A percentile compares a stretch with the other conserved stretches of the same genome.
Evolutionary conservation across 2,113 vertebrate genomes (phyloP).

Genomic region (Laterallus jamaicensis): DNA sequence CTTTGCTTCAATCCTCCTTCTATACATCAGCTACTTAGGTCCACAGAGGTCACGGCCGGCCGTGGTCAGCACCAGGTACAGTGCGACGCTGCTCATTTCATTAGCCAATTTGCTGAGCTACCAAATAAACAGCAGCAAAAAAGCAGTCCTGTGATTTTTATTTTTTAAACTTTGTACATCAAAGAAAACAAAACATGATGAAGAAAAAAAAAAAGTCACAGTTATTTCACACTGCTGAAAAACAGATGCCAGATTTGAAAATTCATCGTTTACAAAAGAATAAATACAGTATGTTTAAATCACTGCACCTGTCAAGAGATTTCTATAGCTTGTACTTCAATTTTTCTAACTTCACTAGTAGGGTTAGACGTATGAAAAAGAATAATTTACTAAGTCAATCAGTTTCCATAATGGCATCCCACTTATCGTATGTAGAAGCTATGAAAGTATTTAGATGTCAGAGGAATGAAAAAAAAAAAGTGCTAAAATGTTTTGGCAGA

Average conservation of each 20-base stretch:
- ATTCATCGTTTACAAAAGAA: conserved; percentile 64
- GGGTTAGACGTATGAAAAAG: conserved; percentile 58
- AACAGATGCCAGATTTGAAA: conserved; percentile 65
- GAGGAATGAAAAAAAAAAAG: conserved; percentile 54
- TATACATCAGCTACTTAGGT: neutral
- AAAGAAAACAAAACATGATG: conserved; percentile 66
- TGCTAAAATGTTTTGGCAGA: conserved; percentile 75
- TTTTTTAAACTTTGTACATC: conserved; percentile 37
- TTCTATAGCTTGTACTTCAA: conserved; percentile 65
- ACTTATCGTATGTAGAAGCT: conserved; percentile 68
- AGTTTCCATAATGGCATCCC: conserved; percentile 67
- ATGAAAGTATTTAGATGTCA: conserved; percentile 72
- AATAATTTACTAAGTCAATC: conserved; percentile 70
- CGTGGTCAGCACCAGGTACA: neutral
- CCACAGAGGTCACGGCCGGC: neutral
- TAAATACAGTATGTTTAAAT: conserved; percentile 69
- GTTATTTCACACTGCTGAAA: conserved; percentile 63
- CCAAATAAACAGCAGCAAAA: conserved; percentile 22
- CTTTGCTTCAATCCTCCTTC: conserved; percentile 37
- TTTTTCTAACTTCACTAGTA: conserved; percentile 56
- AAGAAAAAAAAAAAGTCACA: conserved; percentile 51
- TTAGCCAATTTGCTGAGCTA: neutral
- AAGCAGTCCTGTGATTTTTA: conserved; percentile 22
- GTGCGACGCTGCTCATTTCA: neutral
- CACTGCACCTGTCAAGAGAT: conserved; percentile 69